These are phyloP conservation scores for Natator depressus DNA, from an alignment of 2,113 vertebrate genomes.

Conservation along the genomic window DNA sequence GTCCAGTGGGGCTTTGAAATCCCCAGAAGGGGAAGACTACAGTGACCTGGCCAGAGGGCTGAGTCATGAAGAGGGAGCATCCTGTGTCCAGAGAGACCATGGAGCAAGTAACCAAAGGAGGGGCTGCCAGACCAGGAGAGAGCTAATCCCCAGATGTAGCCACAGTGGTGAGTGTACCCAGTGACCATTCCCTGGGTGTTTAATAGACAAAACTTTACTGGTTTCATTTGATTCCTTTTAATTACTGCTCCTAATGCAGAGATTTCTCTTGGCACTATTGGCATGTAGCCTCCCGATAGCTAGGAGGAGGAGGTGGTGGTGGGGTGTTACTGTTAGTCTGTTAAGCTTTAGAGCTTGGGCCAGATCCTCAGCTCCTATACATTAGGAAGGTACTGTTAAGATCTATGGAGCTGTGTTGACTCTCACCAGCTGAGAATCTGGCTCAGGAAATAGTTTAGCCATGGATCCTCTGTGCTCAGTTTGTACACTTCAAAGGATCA, in stretches of 20 bases:
- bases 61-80: background rate
- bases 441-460: background rate
- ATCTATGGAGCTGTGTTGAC: background rate
- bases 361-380: background rate
- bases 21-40: background rate
- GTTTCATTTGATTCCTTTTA: too few relatives aligned
- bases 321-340: background rate
- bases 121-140: background rate
- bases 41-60: background rate
- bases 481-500: background rate
- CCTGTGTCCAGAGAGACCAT: background rate
- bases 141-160: background rate
- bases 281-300: background rate
- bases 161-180: background rate
- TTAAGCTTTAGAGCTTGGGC: background rate
- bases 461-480: background rate
- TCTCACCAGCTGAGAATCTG: background rate
- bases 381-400: background rate
- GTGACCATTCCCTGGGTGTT: background rate
- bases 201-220: too few relatives aligned
- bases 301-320: background rate
- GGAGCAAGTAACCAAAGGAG: background rate
- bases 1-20: too few relatives aligned
- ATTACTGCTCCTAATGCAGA: background rate
- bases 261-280: background rate